Conservation (phyloP, 2,888 invertebrate species). For the Oscheius sp. region DNA sequence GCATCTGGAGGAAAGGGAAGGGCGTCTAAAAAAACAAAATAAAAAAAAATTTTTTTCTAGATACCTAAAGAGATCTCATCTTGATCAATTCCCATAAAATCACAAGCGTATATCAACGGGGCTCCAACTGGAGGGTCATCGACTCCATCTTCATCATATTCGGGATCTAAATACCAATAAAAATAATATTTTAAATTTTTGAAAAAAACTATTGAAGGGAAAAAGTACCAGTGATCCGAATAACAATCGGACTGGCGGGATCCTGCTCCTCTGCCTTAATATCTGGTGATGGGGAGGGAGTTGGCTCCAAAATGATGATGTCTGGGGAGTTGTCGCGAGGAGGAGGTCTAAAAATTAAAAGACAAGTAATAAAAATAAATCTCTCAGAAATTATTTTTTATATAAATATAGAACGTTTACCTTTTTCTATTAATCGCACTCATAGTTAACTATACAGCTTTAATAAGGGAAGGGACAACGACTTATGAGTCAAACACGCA, state of each 20-base stretch:
- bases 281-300: not conserved
- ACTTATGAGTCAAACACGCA: too few species aligned
- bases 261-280: not conserved
- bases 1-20: slow-evolving; percentile 2
- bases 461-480: too few species aligned
- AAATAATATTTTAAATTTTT: too few species aligned
- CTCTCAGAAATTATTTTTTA: too few species aligned
- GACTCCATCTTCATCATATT: slow-evolving; percentile 9
- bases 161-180: not conserved
- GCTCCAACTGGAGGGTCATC: not conserved
- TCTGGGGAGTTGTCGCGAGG: not conserved
- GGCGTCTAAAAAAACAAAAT: not conserved
- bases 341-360: slow-evolving; percentile 6
- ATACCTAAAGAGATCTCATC: not conserved
- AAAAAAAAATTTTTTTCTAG: not conserved
- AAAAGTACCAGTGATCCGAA: not conserved
- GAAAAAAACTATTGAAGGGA: not conserved
- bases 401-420: too few species aligned
- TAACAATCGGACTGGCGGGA: not conserved
- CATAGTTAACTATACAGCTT: too few species aligned
- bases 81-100: not conserved
- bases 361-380: too few species aligned
- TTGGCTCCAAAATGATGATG: not conserved
- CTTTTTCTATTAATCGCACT: too few species aligned
- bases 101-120: slow-evolving; percentile 5